Percentiles rank a stretch among this genome's conserved stretches.
phyloP scores from a whole-genome alignment of 2,888 invertebrate genomes.

The Eupithecia abbreviata region DNA sequence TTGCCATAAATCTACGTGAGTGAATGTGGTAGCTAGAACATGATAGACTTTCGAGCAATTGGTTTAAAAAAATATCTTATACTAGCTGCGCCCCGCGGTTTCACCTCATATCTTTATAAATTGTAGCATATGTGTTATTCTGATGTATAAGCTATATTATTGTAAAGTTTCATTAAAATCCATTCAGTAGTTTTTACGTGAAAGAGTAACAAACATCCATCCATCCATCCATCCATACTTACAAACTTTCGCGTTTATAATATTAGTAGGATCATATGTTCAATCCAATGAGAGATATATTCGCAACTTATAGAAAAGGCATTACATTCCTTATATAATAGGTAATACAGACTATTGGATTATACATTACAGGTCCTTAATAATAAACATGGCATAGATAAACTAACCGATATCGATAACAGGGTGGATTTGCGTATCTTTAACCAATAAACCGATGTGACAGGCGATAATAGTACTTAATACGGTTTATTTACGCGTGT shows the following conservation, averaged over 20 bases:
- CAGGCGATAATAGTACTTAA: conserved; percentile 37
- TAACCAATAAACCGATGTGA: conserved; percentile 37
- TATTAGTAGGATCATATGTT: too few species aligned
- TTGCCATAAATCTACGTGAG: neutral
- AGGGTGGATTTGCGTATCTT: conserved; percentile 56
- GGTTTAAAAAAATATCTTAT: neutral
- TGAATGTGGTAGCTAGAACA: neutral
- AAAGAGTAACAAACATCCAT: too few species aligned
- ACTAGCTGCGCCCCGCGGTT: too few species aligned
- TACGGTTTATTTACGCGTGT: conserved; percentile 29
- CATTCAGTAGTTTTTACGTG: too few species aligned
- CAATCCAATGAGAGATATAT: neutral
- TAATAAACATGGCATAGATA: conserved; percentile 58
- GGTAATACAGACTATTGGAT: conserved; percentile 4
- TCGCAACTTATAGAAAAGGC: neutral
- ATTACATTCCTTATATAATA: neutral
- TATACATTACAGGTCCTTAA: conserved; percentile 30
- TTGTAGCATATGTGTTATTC: too few species aligned
- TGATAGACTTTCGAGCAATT: neutral
- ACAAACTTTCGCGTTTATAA: too few species aligned
- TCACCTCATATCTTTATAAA: too few species aligned
- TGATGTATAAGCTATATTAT: too few species aligned
- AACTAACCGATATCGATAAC: conserved; percentile 59
- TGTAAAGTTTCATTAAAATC: too few species aligned
- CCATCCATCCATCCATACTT: too few species aligned